phyloP scores from a whole-genome alignment of 2,888 invertebrate genomes.

The Pimpla rufipes region DNA sequence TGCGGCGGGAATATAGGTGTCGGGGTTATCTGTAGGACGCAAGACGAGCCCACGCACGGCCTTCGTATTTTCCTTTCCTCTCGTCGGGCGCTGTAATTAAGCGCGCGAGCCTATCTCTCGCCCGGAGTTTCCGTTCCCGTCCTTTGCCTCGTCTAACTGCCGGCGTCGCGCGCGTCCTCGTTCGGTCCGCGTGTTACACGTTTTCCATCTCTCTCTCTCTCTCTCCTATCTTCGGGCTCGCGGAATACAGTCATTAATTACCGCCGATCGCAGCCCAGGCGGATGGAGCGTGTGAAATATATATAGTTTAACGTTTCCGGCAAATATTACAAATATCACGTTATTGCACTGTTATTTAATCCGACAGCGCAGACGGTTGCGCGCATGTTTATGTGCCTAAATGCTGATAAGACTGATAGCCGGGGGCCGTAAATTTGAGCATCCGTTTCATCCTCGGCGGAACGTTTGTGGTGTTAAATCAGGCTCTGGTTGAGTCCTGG shows the following conservation, averaged over 20 bases:
- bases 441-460: too few species aligned
- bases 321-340: constrained; percentile 1
- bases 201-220: constrained; percentile 9
- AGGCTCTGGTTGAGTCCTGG: too few species aligned
- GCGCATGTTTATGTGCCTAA: too few species aligned
- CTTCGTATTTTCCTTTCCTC: constrained; percentile 29
- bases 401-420: too few species aligned
- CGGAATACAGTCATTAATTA: constrained; percentile 23
- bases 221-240: background rate
- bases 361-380: background rate
- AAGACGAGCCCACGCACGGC: constrained; percentile 59
- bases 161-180: too few species aligned
- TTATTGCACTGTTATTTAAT: constrained; percentile 45
- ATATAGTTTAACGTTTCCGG: background rate
- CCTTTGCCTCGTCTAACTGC: constrained; percentile 35
- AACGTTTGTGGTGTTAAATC: too few species aligned
- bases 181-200: constrained; percentile 28
- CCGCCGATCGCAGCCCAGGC: constrained; percentile 6
- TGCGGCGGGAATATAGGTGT: background rate
- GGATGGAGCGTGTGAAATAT: constrained; percentile 6
- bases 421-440: too few species aligned
- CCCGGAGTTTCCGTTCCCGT: constrained; percentile 47
- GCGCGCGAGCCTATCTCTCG: constrained; percentile 17
- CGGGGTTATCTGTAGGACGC: too few species aligned
- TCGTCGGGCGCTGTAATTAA: constrained; percentile 23